Evolutionary conservation across 1,140 invertebrate genomes (phyloP).

Genomic region (Calephelis nemesis): DNA sequence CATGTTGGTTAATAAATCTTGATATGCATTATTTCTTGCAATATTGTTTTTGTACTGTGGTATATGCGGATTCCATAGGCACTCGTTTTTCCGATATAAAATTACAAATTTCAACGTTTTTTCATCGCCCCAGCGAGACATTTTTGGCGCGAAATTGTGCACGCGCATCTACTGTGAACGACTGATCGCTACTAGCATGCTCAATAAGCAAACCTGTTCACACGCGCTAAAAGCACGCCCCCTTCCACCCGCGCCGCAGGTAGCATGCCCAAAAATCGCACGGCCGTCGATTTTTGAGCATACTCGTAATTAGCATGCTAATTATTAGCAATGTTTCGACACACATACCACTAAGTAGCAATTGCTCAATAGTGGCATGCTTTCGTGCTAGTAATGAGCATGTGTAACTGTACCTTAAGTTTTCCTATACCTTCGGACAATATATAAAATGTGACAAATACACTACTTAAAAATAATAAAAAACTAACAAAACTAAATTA

Average conservation of each 20-base stretch:
- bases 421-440: too few relatives aligned
- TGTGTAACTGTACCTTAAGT: too few relatives aligned
- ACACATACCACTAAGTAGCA: slow-evolving; percentile 9
- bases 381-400: too few relatives aligned
- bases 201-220: slow-evolving; percentile 32
- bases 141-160: slow-evolving; percentile 24
- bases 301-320: slow-evolving; percentile 29
- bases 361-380: too few relatives aligned
- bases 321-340: slow-evolving; percentile 28
- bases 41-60: not conserved
- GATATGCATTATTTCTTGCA: slow-evolving; percentile 30
- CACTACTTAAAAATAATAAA: too few relatives aligned
- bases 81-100: slow-evolving; percentile 30
- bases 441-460: too few relatives aligned
- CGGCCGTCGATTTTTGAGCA: slow-evolving; percentile 36
- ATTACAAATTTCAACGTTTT: slow-evolving; percentile 32
- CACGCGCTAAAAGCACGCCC: slow-evolving; percentile 28
- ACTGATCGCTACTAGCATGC: slow-evolving; percentile 29
- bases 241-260: slow-evolving; percentile 28
- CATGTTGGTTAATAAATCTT: slow-evolving; percentile 30
- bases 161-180: slow-evolving; percentile 18
- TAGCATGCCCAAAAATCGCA: slow-evolving; percentile 33
- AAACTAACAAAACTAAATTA: too few relatives aligned
- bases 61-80: slow-evolving; percentile 30
- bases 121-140: slow-evolving; percentile 36